A percentile compares a stretch with the other conserved stretches of the same genome.
Evolutionary conservation across 2,797 vertebrate species (phyloP).

Genomic region (Rhinella marina): DNA sequence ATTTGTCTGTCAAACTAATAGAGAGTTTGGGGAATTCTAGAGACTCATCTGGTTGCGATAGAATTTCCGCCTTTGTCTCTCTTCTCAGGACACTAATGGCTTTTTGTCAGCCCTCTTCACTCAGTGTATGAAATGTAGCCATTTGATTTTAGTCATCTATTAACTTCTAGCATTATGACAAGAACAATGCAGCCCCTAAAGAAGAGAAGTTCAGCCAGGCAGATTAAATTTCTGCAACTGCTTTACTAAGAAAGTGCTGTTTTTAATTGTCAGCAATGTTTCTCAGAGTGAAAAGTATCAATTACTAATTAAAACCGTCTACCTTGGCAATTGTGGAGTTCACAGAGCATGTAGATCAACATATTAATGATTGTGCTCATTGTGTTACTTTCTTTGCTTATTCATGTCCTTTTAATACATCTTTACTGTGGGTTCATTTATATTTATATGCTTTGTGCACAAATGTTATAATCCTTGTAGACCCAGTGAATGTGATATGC

Average conservation of each 20-base stretch:
- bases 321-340: constrained; percentile 72
- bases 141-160: constrained; percentile 84
- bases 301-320: constrained; percentile 74
- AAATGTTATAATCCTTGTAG: constrained; percentile 58
- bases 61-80: constrained; percentile 88
- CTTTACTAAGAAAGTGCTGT: constrained; percentile 71
- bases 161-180: constrained; percentile 85
- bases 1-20: constrained; percentile 85
- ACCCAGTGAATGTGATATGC: constrained; percentile 30
- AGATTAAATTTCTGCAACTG: constrained; percentile 76
- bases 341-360: constrained; percentile 69
- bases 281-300: constrained; percentile 70
- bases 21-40: constrained; percentile 76
- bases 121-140: constrained; percentile 84
- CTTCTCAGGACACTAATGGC: constrained; percentile 87
- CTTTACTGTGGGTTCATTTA: constrained; percentile 62
- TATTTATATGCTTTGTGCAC: constrained; percentile 55
- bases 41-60: constrained; percentile 79
- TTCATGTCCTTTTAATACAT: constrained; percentile 65
- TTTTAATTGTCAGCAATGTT: constrained; percentile 73
- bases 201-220: constrained; percentile 74
- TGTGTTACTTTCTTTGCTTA: constrained; percentile 65
- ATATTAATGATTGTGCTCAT: constrained; percentile 61
- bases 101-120: constrained; percentile 89
- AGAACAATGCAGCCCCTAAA: constrained; percentile 77